Evolutionary conservation across 2,113 vertebrate genomes (phyloP), one percentile per base, ranked within the genome.

Genomic region (Gallinago undulata): DNA sequence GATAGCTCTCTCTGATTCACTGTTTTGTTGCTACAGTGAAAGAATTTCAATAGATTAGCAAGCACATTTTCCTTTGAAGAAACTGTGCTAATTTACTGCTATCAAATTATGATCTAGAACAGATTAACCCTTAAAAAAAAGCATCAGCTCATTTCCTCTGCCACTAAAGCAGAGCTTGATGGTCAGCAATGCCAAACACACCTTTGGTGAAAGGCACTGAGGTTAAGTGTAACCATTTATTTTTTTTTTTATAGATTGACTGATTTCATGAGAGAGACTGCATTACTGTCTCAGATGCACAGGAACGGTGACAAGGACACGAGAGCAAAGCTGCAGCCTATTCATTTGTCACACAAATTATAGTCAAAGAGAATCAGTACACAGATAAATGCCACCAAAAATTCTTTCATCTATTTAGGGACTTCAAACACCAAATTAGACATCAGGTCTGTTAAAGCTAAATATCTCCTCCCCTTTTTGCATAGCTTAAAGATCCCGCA

Each of bases 1-100:
- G 89, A 78, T 92, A 89, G 39, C 30, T 45, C 41, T 70, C 83
- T 74, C 60, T 30, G 23, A 79, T 48, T 90, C 64, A 50, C 59
- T 72, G 51, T 82, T 94, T 87, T 94, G 69, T 91, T 96, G 48
- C 66, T 53, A 89, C 66, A 94, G 37, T 60, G 74, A 89, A 94
- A 82, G 77, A 89, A 94, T 79, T 80, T 88, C 88, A 97, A 68
- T 64, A 94, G 66, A 94, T 84, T 78, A 89, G n/a, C 66, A 56
- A 67, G 76, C 51, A 78, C 48, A 7, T 76, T 87, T 84, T 89
- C 72, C 43, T 96, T 87, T 48, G 41, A 93, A 84, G 50, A 88
- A 94, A 83, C 50, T 37, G 39, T 68, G 72, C 51, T 94, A 85
- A 92, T 94, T 95, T 86, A 86, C 47, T 81, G 76, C 59, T 90